Percentiles rank a stretch among this genome's conserved stretches.
Evolutionary conservation across 2,888 invertebrate genomes (phyloP).

Genomic region (Stenotaenia linearis): DNA sequence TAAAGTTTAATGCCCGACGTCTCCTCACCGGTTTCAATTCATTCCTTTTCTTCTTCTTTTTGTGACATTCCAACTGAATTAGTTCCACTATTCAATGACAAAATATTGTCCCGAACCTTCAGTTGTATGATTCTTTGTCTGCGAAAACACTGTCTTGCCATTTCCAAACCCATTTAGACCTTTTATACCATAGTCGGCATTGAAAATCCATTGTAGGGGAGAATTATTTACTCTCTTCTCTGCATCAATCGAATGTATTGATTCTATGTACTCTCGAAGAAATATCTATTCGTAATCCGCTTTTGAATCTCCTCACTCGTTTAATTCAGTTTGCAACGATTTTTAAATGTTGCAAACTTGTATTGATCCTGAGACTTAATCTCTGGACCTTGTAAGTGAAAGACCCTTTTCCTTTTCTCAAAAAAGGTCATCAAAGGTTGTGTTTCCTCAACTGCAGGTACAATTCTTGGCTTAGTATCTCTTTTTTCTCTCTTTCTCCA

Average conservation of each 20-base stretch:
- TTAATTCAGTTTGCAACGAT: slow-evolving; percentile 8
- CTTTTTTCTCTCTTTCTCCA: background rate
- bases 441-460: slow-evolving; percentile 1
- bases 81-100: background rate
- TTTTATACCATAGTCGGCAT: background rate
- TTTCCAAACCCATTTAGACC: background rate
- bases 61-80: background rate
- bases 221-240: slow-evolving; percentile 11
- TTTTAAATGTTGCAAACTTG: slow-evolving; percentile 1
- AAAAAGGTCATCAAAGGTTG: slow-evolving; percentile 19
- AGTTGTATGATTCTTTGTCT: background rate
- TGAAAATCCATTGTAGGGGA: background rate
- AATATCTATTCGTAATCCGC: slow-evolving; percentile 8
- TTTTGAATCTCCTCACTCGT: background rate
- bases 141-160: background rate
- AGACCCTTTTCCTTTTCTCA: background rate
- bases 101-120: background rate
- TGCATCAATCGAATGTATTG: slow-evolving; percentile 3
- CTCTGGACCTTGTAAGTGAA: background rate
- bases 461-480: slow-evolving; percentile 10
- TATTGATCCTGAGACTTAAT: background rate
- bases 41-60: background rate
- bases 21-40: too few species aligned
- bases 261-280: background rate
- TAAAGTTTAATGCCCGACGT: too few species aligned